Percentiles rank a stretch among this genome's conserved stretches.
Evolutionary conservation across 2,888 invertebrate species (phyloP).

Genomic region (Tipula confusa): DNA sequence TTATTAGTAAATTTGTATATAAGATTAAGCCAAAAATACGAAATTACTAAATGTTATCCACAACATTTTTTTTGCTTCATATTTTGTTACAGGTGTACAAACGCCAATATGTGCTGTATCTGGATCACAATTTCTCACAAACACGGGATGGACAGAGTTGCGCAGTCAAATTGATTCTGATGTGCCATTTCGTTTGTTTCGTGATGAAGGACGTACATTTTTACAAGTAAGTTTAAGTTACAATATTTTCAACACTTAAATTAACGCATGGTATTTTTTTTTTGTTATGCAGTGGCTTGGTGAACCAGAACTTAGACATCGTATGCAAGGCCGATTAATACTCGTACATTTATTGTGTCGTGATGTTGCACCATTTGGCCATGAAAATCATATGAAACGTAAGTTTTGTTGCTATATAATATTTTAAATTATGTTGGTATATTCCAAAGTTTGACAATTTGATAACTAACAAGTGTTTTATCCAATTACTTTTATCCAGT

Average conservation of each 20-base stretch:
- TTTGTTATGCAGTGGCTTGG: conserved; percentile 72
- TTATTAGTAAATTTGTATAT: neutral
- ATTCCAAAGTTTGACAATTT: too few relatives aligned
- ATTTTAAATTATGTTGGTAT: too few relatives aligned
- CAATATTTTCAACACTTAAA: neutral
- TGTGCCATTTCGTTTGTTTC: conserved; percentile 74
- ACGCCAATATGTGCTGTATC: conserved; percentile 82
- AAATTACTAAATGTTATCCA: neutral
- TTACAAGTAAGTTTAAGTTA: conserved; percentile 61
- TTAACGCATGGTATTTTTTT: neutral
- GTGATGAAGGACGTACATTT: conserved; percentile 77
- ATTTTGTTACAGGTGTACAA: conserved; percentile 58
- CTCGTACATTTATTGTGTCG: conserved; percentile 75
- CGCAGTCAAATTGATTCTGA: conserved; percentile 71
- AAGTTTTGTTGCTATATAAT: neutral
- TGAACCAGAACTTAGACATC: conserved; percentile 67
- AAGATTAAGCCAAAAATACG: neutral
- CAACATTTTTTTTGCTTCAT: conserved; percentile 26
- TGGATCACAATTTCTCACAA: conserved; percentile 75
- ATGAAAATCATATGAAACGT: conserved; percentile 27
- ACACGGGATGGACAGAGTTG: conserved; percentile 74
- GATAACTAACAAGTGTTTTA: too few relatives aligned
- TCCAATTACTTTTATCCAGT: too few relatives aligned
- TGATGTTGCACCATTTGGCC: conserved; percentile 56
- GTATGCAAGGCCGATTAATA: conserved; percentile 77